Evolutionary conservation across 2,797 vertebrate species (phyloP), one percentile per base, ranked within the genome.

Genomic region (Pseudomugil gertrudae): DNA sequence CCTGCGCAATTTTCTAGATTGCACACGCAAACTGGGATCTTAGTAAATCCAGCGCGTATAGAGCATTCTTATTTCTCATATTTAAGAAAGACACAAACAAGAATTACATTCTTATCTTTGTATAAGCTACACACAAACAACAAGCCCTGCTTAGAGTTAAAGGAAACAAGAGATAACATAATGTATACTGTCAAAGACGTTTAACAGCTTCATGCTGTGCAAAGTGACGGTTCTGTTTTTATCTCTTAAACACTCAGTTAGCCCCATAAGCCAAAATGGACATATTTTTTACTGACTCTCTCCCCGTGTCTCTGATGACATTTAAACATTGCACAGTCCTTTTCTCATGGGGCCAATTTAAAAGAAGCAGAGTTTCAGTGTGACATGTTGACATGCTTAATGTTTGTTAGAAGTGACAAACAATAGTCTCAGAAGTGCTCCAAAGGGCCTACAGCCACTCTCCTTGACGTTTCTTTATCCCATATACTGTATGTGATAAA

Each of bases 361-460:
- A 84, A 78, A 69, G 74, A 69, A 73, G 60, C 58, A 47, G 66
- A 54, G 61, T 63, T 81, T 57, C 69, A 73, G 69, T 66, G 63
- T 86, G 79, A 77, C 75, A 77, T 9, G 60, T 53, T 69, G 80
- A 84, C 60, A 77, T 68, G 79, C 51, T 73, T 84, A 76, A 82
- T 84, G 78, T 83, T 74, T 67, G 58, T 52, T 35, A 61, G 62
- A 76, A 84, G 71, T 81, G 81, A 86, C 79, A 89, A 81, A 84
- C 78, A 79, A 77, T 66, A 80, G 69, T 82, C 66, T 60, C 43
- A 74, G 40, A 66, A 68, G 32, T 45, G 56, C 69, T 87, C 75
- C 8, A 1, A 74, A 60, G 77, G 69, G 26, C 47, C 10, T 23
- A 23, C 47, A 2, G 32, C 60, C 38, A 65, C 62, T 32, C n/a